Conservation (phyloP, 2,888 invertebrate species). For the Yponomeuta cagnagella region DNA sequence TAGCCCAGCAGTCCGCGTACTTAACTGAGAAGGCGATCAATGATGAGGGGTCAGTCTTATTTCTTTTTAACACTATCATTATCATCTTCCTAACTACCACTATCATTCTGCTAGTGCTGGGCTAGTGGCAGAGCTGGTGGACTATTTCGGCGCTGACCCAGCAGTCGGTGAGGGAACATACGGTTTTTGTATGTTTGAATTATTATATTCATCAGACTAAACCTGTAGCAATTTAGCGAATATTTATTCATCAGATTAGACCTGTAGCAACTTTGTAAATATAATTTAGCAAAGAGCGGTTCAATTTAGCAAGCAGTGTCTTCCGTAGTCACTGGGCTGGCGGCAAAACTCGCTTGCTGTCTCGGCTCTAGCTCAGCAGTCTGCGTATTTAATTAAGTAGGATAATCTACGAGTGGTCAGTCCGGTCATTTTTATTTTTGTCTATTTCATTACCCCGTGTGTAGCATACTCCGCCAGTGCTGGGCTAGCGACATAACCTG, state of each 20-base stretch:
- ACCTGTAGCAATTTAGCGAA: no score
- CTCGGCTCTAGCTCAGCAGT: not conserved
- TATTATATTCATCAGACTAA: no score
- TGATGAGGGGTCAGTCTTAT: not conserved
- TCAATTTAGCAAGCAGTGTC: no score
- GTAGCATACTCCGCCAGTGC: slow-evolving; percentile 30
- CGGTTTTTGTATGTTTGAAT: no score
- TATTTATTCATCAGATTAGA: no score
- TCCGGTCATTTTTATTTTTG: not conserved
- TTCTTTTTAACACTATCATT: no score
- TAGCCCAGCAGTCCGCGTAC: slow-evolving; percentile 49
- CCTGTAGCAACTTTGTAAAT: no score
- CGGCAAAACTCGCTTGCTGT: not conserved
- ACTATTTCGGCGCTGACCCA: slow-evolving; percentile 54
- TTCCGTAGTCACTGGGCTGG: not conserved
- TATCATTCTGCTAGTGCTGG: slow-evolving; percentile 30
- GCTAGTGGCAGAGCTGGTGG: slow-evolving; percentile 55
- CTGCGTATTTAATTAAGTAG: not conserved
- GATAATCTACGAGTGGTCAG: slow-evolving; percentile 25
- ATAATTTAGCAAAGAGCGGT: no score
- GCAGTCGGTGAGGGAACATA: slow-evolving; percentile 31
- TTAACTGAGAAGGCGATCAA: slow-evolving; percentile 42
- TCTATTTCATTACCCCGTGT: no score
- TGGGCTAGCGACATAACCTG: slow-evolving; percentile 39
- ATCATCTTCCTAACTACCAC: no score